These are phyloP conservation scores for Heliothis subflexa DNA, from an alignment of 1,140 invertebrate species.

Conservation along the genomic window DNA sequence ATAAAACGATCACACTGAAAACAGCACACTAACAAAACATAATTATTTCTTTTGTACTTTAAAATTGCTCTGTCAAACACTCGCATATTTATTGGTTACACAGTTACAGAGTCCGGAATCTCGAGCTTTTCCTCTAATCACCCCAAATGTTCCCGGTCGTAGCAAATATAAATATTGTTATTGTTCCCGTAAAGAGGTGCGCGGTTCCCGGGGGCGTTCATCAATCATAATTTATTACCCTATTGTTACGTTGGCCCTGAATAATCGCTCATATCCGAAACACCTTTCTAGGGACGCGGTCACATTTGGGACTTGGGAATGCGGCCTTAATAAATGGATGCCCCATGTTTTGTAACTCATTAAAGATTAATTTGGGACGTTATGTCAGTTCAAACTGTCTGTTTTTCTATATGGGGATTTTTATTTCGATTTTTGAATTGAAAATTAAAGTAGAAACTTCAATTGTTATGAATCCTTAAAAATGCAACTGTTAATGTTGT, in stretches of 20 bases:
- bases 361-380: constrained; percentile 18
- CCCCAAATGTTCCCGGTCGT: constrained; percentile 1
- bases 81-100: too few relatives aligned
- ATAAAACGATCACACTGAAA: too few relatives aligned
- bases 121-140: constrained; percentile 36
- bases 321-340: constrained; percentile 42
- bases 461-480: too few relatives aligned
- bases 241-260: constrained; percentile 75
- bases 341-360: constrained; percentile 36
- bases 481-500: too few relatives aligned
- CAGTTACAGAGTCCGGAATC: neutral
- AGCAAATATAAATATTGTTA: constrained; percentile 62
- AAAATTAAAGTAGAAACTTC: too few relatives aligned
- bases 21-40: too few relatives aligned
- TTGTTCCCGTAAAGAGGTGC: constrained; percentile 65
- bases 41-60: too few relatives aligned
- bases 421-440: too few relatives aligned
- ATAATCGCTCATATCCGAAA: constrained; percentile 84
- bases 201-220: constrained; percentile 66
- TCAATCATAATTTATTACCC: constrained; percentile 85
- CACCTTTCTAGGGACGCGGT: constrained; percentile 64
- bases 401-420: too few relatives aligned
- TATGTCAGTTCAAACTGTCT: neutral
- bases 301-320: constrained; percentile 50
- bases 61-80: too few relatives aligned